A percentile compares a stretch with the other conserved stretches of the same genome.
These are phyloP conservation scores for Pollicipes pollicipes DNA, from an alignment of 1,140 invertebrate species.

Conservation along the genomic window DNA sequence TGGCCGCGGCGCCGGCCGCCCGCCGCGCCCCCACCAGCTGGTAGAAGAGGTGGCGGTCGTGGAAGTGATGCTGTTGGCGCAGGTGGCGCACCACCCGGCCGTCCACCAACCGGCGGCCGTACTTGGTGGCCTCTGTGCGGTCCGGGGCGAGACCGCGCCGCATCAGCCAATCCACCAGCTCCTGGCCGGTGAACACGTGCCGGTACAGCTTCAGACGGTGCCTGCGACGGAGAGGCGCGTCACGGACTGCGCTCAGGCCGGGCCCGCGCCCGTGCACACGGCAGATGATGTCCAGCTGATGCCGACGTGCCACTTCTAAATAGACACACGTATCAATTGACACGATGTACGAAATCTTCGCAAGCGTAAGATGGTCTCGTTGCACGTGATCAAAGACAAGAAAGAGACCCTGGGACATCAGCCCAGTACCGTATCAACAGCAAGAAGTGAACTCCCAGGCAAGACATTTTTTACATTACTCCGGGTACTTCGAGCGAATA, in stretches of 20 bases:
- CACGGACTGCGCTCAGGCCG: conserved; percentile 4
- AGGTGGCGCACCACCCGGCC: conserved; percentile 67
- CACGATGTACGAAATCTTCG: too few relatives aligned
- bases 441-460: too few relatives aligned
- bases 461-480: too few relatives aligned
- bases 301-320: too few relatives aligned
- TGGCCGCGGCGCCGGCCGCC: not conserved
- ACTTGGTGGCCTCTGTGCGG: conserved; percentile 53
- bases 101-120: conserved; percentile 62
- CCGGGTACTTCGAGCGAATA: too few relatives aligned
- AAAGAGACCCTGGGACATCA: too few relatives aligned
- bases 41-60: conserved; percentile 34
- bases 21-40: not conserved
- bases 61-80: conserved; percentile 59
- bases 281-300: too few relatives aligned
- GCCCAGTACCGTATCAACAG: too few relatives aligned
- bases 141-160: conserved; percentile 53
- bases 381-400: too few relatives aligned
- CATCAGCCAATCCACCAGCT: conserved; percentile 70
- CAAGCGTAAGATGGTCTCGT: too few relatives aligned
- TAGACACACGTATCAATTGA: too few relatives aligned
- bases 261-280: not conserved
- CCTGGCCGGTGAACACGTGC: conserved; percentile 60
- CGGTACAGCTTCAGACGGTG: conserved; percentile 53
- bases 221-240: too few relatives aligned